Percentiles rank a stretch among this genome's conserved stretches.
These are phyloP conservation scores for Molossus molossus DNA, from an alignment of 2,797 vertebrate genomes.

Conservation along the genomic window DNA sequence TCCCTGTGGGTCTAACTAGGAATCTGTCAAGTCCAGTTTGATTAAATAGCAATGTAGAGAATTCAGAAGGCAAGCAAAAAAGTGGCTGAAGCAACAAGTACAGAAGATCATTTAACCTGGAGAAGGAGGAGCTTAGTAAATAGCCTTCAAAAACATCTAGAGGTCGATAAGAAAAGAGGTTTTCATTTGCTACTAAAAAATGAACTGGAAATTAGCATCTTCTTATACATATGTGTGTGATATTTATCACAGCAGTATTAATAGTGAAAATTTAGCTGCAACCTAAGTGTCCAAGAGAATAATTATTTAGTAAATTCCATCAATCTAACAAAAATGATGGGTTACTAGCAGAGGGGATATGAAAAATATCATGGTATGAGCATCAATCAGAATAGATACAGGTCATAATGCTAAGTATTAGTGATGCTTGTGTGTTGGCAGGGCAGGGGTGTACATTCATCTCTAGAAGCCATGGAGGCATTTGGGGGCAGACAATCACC, in stretches of 20 bases:
- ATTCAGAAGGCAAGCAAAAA: constrained; percentile 47
- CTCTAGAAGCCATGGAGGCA: not conserved
- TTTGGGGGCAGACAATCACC: not conserved
- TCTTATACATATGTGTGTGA: not conserved
- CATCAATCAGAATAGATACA: not conserved
- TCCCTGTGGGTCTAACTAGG: not conserved
- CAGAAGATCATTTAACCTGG: not conserved
- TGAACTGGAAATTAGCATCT: not conserved
- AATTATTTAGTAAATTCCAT: constrained; percentile 50
- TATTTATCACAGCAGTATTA: constrained; percentile 1
- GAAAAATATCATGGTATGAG: not conserved
- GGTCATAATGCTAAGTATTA: not conserved
- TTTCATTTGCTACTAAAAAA: constrained; percentile 59
- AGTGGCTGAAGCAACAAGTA: not conserved
- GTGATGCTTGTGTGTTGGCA: not conserved
- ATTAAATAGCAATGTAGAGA: not conserved
- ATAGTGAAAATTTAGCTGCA: constrained; percentile 19
- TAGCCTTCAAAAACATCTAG: not conserved
- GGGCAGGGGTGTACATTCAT: not conserved
- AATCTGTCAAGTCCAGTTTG: not conserved
- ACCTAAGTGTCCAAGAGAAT: constrained; percentile 7
- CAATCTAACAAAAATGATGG: constrained; percentile 10
- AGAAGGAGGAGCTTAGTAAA: constrained; percentile 28
- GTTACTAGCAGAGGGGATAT: not conserved
- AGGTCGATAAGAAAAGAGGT: not conserved